phyloP scores from a whole-genome alignment of 2,113 vertebrate species.

The Tursiops truncatus region DNA sequence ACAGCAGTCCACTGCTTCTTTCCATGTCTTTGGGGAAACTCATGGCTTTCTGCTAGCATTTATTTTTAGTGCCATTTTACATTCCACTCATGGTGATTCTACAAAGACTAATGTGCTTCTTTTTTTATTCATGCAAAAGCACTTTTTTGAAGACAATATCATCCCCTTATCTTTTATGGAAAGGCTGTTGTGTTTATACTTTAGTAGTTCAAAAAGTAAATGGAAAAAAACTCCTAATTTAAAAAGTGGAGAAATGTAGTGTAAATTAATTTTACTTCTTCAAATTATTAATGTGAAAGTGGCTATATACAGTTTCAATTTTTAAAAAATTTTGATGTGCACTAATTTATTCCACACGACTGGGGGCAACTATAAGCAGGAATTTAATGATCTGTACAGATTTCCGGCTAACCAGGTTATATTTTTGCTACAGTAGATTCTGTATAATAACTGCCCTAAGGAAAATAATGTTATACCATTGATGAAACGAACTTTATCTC shows the following conservation, averaged over 20 bases:
- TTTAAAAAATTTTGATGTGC: not conserved
- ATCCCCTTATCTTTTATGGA: not conserved
- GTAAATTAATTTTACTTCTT: conserved; percentile 42
- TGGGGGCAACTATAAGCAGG: conserved; percentile 8
- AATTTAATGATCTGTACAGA: conserved; percentile 71
- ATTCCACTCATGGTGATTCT: not conserved
- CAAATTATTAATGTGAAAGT: conserved; percentile 21
- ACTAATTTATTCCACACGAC: conserved; percentile 57
- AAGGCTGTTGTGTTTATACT: conserved; percentile 21
- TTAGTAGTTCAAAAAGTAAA: not conserved
- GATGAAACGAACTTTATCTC: conserved; percentile 70
- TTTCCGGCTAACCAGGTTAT: conserved; percentile 50
- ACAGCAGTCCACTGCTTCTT: not conserved
- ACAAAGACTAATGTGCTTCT: not conserved
- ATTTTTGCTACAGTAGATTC: conserved; percentile 63
- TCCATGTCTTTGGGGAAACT: not conserved
- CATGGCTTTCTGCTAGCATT: not conserved
- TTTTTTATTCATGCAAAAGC: conserved; percentile 8
- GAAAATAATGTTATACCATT: conserved; percentile 53
- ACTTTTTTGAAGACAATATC: not conserved
- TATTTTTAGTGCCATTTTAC: not conserved
- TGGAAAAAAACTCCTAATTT: not conserved
- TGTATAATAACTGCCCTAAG: conserved; percentile 19
- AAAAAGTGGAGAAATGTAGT: conserved; percentile 17
- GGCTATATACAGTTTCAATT: conserved; percentile 6